Conservation (phyloP, 2,888 invertebrate genomes). For the Macrophya alboannulata region DNA sequence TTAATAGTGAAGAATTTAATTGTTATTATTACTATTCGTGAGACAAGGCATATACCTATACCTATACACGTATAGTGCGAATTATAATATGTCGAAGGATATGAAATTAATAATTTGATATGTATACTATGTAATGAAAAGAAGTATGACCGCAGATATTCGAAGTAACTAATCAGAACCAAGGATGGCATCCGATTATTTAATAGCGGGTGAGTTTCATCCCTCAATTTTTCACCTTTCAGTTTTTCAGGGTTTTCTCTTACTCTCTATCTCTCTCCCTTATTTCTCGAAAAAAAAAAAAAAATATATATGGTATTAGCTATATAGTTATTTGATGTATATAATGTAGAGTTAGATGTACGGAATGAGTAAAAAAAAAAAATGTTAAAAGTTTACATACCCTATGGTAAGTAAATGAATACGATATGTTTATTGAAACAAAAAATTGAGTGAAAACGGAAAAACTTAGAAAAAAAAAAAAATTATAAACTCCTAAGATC, state of each 20-base stretch:
- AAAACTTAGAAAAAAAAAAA: background rate
- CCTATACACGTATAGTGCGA: background rate
- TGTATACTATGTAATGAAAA: background rate
- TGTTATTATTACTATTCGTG: background rate
- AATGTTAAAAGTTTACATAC: too few relatives aligned
- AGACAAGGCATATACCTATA: background rate
- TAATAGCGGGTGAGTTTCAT: constrained; percentile 63
- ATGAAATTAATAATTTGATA: constrained; percentile 1
- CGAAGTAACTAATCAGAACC: background rate
- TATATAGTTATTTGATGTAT: background rate
- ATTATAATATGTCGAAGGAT: background rate
- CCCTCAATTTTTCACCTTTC: background rate
- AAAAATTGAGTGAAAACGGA: background rate
- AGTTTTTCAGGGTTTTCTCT: constrained; percentile 26
- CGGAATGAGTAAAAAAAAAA: background rate
- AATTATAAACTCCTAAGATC: too few relatives aligned
- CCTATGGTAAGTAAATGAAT: background rate
- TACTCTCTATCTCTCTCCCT: background rate
- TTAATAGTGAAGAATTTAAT: background rate
- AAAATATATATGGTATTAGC: background rate
- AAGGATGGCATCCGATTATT: constrained; percentile 64
- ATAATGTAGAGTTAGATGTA: background rate
- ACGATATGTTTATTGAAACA: background rate
- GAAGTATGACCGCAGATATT: constrained; percentile 11
- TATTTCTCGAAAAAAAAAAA: background rate